phyloP scores from a whole-genome alignment of 2,797 vertebrate genomes.

The Dromococcyx pavoninus region DNA sequence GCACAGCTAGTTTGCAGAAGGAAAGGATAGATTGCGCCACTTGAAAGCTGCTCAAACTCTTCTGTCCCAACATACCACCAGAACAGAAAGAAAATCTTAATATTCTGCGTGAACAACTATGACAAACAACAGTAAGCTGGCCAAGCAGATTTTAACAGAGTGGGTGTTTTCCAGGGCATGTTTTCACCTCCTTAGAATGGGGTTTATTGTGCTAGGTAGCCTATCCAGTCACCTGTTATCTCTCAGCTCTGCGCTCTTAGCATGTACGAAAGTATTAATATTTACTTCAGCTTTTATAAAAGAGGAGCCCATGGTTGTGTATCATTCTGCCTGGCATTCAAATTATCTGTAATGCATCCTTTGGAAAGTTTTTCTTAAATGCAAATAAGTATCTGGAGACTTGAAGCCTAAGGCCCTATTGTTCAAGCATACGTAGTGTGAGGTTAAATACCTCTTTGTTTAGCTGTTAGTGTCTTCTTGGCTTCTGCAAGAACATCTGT shows the following conservation, averaged over 20 bases:
- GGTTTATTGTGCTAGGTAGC: neutral
- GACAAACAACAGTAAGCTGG: neutral
- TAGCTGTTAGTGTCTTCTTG: constrained; percentile 48
- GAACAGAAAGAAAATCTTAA: neutral
- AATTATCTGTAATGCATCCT: constrained; percentile 18
- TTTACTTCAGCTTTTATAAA: neutral
- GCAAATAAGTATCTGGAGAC: neutral
- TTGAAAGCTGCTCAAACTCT: neutral
- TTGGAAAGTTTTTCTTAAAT: constrained; percentile 45
- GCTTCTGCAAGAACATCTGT: constrained; percentile 50
- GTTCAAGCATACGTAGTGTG: neutral
- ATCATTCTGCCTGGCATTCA: neutral
- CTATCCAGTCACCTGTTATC: neutral
- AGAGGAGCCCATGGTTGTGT: neutral
- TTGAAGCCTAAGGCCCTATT: constrained; percentile 17
- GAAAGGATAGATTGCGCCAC: neutral
- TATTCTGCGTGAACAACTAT: neutral
- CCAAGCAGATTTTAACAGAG: neutral
- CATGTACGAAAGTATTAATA: neutral
- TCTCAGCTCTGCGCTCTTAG: neutral
- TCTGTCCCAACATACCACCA: neutral
- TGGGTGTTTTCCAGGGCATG: neutral
- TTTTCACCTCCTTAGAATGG: neutral
- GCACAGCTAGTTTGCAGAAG: neutral
- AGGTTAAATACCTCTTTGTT: constrained; percentile 54